A percentile compares a stretch with the other conserved stretches of the same genome.
These are phyloP conservation scores for Ceramica pisi DNA, from an alignment of 2,888 invertebrate species.

Conservation along the genomic window DNA sequence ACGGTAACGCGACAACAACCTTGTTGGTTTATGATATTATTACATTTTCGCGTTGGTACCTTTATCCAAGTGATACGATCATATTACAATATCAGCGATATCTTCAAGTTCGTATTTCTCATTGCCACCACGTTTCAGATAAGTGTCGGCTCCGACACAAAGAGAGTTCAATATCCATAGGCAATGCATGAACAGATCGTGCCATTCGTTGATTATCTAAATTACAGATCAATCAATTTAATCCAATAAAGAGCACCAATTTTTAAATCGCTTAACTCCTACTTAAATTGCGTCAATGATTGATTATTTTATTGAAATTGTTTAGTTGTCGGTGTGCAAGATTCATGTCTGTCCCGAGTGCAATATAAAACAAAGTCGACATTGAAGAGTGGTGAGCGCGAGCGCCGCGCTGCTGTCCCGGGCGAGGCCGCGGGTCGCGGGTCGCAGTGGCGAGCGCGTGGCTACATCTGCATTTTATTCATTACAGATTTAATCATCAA, in stretches of 20 bases:
- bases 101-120: neutral
- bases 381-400: neutral
- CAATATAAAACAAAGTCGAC: neutral
- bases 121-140: constrained; percentile 7
- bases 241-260: neutral
- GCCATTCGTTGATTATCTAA: constrained; percentile 8
- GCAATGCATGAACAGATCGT: constrained; percentile 2
- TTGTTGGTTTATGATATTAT: neutral
- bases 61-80: neutral
- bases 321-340: neutral
- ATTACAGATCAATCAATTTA: constrained; percentile 8
- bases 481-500: too few species aligned
- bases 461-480: too few species aligned
- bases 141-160: neutral
- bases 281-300: neutral
- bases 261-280: neutral
- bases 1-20: neutral
- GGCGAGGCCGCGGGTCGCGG: neutral
- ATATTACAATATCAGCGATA: neutral
- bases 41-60: neutral
- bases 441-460: too few species aligned
- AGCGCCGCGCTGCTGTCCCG: neutral
- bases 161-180: neutral
- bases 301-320: neutral
- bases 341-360: neutral